Evolutionary conservation across 2,113 vertebrate genomes (phyloP).

Genomic region (Peucedramus taeniatus): DNA sequence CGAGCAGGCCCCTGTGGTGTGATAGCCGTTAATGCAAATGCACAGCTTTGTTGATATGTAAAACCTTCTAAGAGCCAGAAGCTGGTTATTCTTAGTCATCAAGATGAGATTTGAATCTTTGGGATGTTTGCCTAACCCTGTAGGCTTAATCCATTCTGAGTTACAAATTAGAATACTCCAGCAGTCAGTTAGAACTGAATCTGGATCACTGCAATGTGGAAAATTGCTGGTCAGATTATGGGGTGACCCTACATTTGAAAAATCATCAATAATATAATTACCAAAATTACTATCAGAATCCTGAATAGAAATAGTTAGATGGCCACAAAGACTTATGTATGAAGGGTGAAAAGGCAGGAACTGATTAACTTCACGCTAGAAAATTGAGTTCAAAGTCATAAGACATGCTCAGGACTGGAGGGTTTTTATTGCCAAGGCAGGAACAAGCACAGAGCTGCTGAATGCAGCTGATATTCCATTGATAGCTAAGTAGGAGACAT

Average conservation of each 20-base stretch:
- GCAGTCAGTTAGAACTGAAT: background rate
- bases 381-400: conserved; percentile 49
- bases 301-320: background rate
- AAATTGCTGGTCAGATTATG: background rate
- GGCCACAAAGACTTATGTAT: background rate
- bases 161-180: conserved; percentile 16
- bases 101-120: conserved; percentile 62
- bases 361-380: conserved; percentile 11
- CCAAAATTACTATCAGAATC: background rate
- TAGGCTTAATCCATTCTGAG: conserved; percentile 45
- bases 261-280: background rate
- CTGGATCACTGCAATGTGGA: background rate
- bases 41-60: conserved; percentile 62
- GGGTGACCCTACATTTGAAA: background rate
- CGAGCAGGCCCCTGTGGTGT: conserved; percentile 45
- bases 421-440: conserved; percentile 22
- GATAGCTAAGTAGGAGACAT: conserved; percentile 36
- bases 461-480: conserved; percentile 37
- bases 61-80: conserved; percentile 59
- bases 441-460: background rate
- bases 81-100: conserved; percentile 62
- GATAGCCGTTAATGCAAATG: conserved; percentile 60
- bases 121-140: conserved; percentile 59
- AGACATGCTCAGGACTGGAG: background rate
- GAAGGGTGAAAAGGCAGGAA: conserved; percentile 23